Base-by-base conservation (phyloP, 2,888 invertebrate genomes). In the Meloe dianella region DNA sequence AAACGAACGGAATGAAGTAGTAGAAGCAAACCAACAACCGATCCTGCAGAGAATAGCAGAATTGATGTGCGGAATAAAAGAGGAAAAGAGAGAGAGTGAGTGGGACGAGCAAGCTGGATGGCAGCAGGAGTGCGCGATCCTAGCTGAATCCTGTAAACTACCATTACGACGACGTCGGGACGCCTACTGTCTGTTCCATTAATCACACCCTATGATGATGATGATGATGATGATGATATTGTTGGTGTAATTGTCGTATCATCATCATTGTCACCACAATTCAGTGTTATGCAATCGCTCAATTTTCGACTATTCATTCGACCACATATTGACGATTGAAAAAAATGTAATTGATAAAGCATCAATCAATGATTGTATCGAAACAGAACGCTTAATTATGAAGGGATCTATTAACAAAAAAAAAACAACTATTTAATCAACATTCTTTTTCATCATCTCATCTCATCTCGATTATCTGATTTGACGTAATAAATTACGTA, bases 111-210 rank as follows among this genome's bases (percentile, higher is more conserved):
- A 17, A 38, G 41, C 41, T 32, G 32, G 32, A n/a, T n/a, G 41
- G 41, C 41, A 8, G 41, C 41, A 63, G 66, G 67, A 67, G 63
- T 64, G 68, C 68, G 68, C 68, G 68, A 60, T 60, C 62, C 64
- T 67, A 61, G 67, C 62, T 61, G 61, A 54, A 59, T 64, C 64
- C 67, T 61, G 66, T 22, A 47, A 47, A 47, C 47, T 47, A 8
- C 41, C n/a, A 17, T 8, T 35, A 41, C 47, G 47, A 47, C 47
- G n/a, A 47, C 54, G 54, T 54, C 54, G 54, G 54, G 54, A 54
- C 54, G 54, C 54, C 54, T 54, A 12, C 24, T 24, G 54, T 54
- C 54, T 54, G 54, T 54, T 54, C 12, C 54, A 54, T 54, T 22
- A 54, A 54, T 54, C 54, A 54, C 47, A 47, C 54, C 22, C 54